A percentile compares a stretch with the other conserved stretches of the same genome.
These are phyloP conservation scores for Drosophila sulfurigaster DNA, from an alignment of 1,140 invertebrate genomes.

Conservation along the genomic window DNA sequence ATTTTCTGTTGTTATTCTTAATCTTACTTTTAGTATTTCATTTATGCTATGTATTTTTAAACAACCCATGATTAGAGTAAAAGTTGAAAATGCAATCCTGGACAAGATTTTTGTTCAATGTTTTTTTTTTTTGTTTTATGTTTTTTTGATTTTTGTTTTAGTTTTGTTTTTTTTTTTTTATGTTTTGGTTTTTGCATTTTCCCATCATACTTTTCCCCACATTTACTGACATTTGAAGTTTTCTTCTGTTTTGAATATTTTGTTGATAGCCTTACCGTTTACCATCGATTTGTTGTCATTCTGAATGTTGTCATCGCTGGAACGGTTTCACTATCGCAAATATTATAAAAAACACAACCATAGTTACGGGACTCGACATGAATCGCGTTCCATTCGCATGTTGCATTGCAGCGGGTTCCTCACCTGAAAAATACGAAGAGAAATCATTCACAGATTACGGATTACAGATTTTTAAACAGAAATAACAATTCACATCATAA, in stretches of 20 bases:
- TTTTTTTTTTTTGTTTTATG: constrained; percentile 14
- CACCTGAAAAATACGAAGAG: constrained; percentile 54
- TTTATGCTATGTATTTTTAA: constrained; percentile 79
- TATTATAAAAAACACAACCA: constrained; percentile 80
- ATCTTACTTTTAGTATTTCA: constrained; percentile 69
- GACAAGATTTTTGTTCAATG: constrained; percentile 61
- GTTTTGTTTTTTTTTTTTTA: constrained; percentile 3
- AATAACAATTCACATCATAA: too few species aligned
- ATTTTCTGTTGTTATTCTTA: constrained; percentile 47
- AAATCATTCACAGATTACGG: neutral
- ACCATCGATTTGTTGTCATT: constrained; percentile 1
- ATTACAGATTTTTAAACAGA: neutral
- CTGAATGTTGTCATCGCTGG: constrained; percentile 71
- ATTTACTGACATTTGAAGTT: constrained; percentile 28
- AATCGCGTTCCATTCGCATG: constrained; percentile 73
- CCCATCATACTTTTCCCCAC: constrained; percentile 19
- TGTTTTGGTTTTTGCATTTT: constrained; percentile 71
- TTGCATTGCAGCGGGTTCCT: constrained; percentile 84
- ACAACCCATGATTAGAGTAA: constrained; percentile 84
- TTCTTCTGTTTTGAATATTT: constrained; percentile 16
- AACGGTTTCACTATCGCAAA: constrained; percentile 43
- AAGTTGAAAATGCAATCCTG: constrained; percentile 83
- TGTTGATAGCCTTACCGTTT: constrained; percentile 18
- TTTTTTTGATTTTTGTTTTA: neutral
- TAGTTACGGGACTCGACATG: constrained; percentile 57